Conservation (phyloP, 2,797 vertebrate genomes). For the Lagodon rhomboides region DNA sequence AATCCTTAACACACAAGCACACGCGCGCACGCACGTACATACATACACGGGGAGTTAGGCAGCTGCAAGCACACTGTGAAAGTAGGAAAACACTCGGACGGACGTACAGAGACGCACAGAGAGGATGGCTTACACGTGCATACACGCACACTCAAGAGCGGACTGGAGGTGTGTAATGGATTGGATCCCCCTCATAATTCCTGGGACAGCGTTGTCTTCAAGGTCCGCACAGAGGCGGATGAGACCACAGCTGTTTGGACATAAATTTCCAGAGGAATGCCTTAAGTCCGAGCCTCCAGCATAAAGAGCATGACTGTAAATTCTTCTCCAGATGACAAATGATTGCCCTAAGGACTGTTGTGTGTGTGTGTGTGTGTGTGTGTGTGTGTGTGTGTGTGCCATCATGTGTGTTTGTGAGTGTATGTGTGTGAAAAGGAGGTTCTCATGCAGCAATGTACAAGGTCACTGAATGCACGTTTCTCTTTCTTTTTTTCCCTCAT, state of each 20-base stretch:
- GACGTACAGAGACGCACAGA: conserved; percentile 53
- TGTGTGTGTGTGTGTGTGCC: conserved; percentile 9
- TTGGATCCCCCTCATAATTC: conserved; percentile 82
- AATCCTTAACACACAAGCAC: conserved; percentile 54
- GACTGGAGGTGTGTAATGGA: conserved; percentile 84
- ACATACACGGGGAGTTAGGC: conserved; percentile 43
- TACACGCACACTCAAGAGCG: conserved; percentile 42
- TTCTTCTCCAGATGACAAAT: conserved; percentile 82
- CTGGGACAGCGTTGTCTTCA: conserved; percentile 78
- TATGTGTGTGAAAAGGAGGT: conserved; percentile 31
- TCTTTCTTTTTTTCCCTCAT: conserved; percentile 2
- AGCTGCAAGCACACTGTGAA: conserved; percentile 66
- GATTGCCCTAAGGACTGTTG: conserved; percentile 70
- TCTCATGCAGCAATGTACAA: conserved; percentile 47
- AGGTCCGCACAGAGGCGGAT: conserved; percentile 71
- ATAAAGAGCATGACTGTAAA: conserved; percentile 78
- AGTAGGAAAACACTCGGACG: conserved; percentile 51
- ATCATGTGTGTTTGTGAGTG: conserved; percentile 33
- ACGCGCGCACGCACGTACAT: conserved; percentile 22
- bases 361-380: conserved; percentile 19
- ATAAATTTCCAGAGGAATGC: conserved; percentile 87
- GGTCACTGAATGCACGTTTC: conserved; percentile 33
- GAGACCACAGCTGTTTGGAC: conserved; percentile 85
- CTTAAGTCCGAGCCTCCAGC: conserved; percentile 70
- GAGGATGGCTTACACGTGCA: conserved; percentile 63